phyloP scores from a whole-genome alignment of 2,797 vertebrate species.

The Megaceryle alcyon region DNA sequence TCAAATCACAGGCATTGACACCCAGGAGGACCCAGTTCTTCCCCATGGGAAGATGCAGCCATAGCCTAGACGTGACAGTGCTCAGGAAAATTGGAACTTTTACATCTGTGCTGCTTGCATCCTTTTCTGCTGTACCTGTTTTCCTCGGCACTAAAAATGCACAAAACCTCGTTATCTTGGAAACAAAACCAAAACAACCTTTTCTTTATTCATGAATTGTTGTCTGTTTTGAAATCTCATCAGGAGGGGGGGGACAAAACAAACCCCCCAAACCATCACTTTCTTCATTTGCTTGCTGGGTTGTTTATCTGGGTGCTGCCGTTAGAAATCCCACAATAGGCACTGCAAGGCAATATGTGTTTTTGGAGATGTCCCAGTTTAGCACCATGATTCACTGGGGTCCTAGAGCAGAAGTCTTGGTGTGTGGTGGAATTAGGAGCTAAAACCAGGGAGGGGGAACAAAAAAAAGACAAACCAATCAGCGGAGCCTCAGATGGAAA shows the following conservation, averaged over 20 bases:
- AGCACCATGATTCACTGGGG: neutral
- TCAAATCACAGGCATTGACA: neutral
- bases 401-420: neutral
- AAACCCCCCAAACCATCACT: neutral
- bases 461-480: neutral
- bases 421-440: neutral
- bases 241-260: neutral
- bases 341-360: neutral
- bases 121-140: neutral
- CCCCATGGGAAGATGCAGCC: neutral
- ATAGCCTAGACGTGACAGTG: neutral
- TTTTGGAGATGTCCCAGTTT: neutral
- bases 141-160: slow-evolving; percentile 14
- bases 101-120: neutral
- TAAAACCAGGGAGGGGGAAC: neutral
- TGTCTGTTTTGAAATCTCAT: slow-evolving; percentile 35
- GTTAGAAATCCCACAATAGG: neutral
- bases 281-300: neutral
- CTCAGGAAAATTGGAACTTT: neutral
- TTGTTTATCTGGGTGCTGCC: slow-evolving; percentile 26
- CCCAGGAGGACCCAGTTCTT: neutral
- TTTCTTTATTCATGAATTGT: slow-evolving; percentile 41
- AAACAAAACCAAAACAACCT: slow-evolving; percentile 15
- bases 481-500: neutral
- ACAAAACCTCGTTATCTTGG: slow-evolving; percentile 13